These are phyloP conservation scores for Montipora cactus DNA, from an alignment of 64 coral and sea anemone species.

Conservation along the genomic window DNA sequence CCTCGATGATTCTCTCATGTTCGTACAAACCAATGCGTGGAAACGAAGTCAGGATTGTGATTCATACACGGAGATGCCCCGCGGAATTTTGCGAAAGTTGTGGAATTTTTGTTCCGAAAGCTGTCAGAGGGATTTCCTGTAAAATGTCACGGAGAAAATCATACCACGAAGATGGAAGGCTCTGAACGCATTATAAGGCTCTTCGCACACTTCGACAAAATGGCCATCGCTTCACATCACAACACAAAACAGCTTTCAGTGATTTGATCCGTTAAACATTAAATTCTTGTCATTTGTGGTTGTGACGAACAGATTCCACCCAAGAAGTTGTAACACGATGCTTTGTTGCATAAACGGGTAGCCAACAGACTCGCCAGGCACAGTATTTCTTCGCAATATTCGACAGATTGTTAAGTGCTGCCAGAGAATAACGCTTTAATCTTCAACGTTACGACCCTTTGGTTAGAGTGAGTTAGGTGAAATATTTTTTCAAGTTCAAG, in stretches of 20 bases:
- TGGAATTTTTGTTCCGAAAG: background rate
- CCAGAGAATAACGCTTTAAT: background rate
- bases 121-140: constrained; percentile 48
- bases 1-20: constrained; percentile 33
- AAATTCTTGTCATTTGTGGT: constrained; percentile 45
- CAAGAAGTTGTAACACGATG: constrained; percentile 29
- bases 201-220: background rate
- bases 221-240: background rate
- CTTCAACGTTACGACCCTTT: background rate
- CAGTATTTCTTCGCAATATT: background rate
- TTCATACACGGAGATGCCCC: background rate
- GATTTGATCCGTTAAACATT: constrained; percentile 36
- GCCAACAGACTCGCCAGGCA: background rate
- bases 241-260: constrained; percentile 33
- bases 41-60: background rate
- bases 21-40: background rate
- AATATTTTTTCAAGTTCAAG: background rate
- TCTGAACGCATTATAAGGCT: background rate
- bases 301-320: constrained; percentile 42
- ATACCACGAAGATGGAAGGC: background rate
- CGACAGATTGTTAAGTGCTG: background rate
- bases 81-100: background rate
- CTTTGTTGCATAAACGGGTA: background rate
- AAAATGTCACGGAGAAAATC: background rate
- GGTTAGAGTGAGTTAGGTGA: no score